Percentiles rank a stretch among this genome's conserved stretches.
Evolutionary conservation across 2,888 invertebrate species (phyloP).

Genomic region (Watsonalla binaria): DNA sequence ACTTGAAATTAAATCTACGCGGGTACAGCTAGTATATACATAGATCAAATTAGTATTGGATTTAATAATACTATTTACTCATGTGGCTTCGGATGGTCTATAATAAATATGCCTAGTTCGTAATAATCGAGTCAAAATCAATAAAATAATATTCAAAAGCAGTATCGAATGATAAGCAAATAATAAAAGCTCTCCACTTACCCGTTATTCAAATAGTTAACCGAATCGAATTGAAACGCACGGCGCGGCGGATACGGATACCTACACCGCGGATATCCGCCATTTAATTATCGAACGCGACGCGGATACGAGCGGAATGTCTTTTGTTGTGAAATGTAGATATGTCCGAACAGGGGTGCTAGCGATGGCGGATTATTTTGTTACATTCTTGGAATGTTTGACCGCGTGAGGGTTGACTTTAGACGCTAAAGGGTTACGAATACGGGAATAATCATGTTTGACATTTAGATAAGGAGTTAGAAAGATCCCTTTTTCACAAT

Average conservation of each 20-base stretch:
- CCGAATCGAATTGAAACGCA: conserved; percentile 7
- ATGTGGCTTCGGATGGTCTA: no score
- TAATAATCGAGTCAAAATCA: no score
- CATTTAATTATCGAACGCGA: conserved; percentile 27
- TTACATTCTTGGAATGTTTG: conserved; percentile 18
- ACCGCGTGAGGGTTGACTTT: neutral
- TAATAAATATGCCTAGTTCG: no score
- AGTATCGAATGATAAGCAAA: neutral
- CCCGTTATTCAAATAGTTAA: conserved; percentile 17
- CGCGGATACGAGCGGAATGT: conserved; percentile 11
- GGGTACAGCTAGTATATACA: no score
- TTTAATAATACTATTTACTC: no score
- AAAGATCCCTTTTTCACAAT: neutral
- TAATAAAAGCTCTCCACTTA: neutral
- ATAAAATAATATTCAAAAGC: no score
- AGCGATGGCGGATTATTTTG: conserved; percentile 25
- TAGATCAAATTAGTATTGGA: no score
- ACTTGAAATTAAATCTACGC: no score
- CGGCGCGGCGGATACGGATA: conserved; percentile 10
- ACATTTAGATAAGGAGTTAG: neutral
- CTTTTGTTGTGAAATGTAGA: conserved; percentile 22
- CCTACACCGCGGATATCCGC: conserved; percentile 22
- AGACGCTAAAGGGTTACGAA: neutral
- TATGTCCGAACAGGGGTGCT: conserved; percentile 4
- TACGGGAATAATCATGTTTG: neutral